Conservation (phyloP, 2,797 vertebrate genomes). For the Mallotus villosus region DNA sequence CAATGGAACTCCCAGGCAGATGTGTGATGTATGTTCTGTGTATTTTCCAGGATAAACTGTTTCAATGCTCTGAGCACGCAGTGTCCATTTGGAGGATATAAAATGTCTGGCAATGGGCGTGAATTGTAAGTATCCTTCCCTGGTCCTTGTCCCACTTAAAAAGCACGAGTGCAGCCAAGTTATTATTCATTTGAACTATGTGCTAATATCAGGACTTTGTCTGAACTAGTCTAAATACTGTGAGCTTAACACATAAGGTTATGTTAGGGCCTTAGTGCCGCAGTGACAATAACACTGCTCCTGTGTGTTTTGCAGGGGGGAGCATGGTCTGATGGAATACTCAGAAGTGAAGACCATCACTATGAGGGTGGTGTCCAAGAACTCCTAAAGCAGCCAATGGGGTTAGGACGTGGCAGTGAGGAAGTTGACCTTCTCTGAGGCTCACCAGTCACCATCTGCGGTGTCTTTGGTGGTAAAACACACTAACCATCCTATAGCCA, state of each 20-base stretch:
- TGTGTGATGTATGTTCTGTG: slow-evolving; percentile 65
- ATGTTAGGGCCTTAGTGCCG: no score
- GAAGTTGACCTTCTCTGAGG: slow-evolving; percentile 53
- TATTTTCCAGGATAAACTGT: slow-evolving; percentile 93
- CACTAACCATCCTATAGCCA: slow-evolving; percentile 49
- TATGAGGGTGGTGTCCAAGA: slow-evolving; percentile 93
- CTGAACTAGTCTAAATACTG: not conserved
- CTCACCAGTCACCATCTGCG: slow-evolving; percentile 47
- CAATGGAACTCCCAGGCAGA: slow-evolving; percentile 28
- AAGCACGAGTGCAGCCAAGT: slow-evolving; percentile 38
- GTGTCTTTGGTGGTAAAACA: slow-evolving; percentile 47
- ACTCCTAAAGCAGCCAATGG: slow-evolving; percentile 81
- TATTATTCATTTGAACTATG: slow-evolving; percentile 47
- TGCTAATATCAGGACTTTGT: slow-evolving; percentile 49
- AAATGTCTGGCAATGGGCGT: slow-evolving; percentile 99
- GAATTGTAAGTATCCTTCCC: slow-evolving; percentile 91
- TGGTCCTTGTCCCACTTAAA: slow-evolving; percentile 37
- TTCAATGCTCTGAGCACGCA: slow-evolving; percentile 98
- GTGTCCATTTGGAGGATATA: slow-evolving; percentile 99
- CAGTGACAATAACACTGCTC: not conserved
- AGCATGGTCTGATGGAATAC: slow-evolving; percentile 92
- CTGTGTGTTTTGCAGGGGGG: slow-evolving; percentile 81
- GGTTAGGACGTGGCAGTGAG: slow-evolving; percentile 39
- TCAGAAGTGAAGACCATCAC: slow-evolving; percentile 98
- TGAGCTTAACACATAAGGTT: not conserved